Conservation (phyloP, 2,797 vertebrate genomes). For the Hydrocynus forskahlii region DNA sequence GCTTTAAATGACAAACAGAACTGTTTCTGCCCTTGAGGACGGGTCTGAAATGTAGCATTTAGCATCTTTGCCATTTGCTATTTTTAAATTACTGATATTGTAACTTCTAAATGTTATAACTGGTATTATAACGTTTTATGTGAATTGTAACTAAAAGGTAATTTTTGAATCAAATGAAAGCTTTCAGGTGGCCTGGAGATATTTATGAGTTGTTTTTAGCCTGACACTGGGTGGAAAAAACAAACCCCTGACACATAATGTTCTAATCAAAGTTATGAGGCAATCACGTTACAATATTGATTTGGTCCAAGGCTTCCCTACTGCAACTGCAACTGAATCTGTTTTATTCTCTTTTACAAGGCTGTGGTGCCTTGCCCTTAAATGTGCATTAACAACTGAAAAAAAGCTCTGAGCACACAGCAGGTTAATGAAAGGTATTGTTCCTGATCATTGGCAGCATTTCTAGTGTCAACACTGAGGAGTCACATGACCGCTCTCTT, state of each 20-base stretch:
- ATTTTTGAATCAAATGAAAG: not conserved
- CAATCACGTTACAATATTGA: not conserved
- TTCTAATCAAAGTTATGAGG: conserved; percentile 2
- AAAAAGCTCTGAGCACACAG: not conserved
- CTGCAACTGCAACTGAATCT: not conserved
- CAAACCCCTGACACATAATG: not conserved
- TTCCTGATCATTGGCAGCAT: not conserved
- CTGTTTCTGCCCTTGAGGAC: not conserved
- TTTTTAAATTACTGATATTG: conserved; percentile 2
- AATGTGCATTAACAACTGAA: not conserved
- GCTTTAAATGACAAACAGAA: not conserved
- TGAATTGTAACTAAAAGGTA: no score
- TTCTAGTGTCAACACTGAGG: not conserved
- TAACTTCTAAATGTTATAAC: not conserved
- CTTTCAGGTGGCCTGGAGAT: not conserved
- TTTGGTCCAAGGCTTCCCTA: not conserved
- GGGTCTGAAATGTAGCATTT: not conserved
- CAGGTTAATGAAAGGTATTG: not conserved
- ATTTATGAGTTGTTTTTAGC: not conserved
- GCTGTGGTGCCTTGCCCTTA: not conserved
- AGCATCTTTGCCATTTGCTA: not conserved
- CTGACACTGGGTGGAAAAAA: not conserved
- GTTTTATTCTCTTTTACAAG: not conserved
- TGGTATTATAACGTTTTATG: no score
- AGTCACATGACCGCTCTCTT: conserved; percentile 1